Percentiles rank a stretch among this genome's conserved stretches.
Conservation (phyloP, 2,113 vertebrate species). For the Poicephalus meyeri region DNA sequence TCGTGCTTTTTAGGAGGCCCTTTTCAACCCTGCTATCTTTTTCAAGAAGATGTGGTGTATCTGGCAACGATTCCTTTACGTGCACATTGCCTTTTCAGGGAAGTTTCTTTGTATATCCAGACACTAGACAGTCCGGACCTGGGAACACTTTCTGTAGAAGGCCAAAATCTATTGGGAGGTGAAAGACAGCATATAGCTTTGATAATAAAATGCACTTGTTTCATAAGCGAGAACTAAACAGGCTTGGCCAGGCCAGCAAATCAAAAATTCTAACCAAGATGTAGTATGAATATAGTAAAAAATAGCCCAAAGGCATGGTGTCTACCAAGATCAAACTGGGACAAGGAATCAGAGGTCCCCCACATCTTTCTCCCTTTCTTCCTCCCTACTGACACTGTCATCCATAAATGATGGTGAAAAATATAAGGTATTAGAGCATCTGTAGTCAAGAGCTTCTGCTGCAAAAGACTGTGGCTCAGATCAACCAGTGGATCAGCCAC, state of each 20-base stretch:
- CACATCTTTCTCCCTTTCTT: background rate
- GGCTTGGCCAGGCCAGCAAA: background rate
- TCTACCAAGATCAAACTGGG: background rate
- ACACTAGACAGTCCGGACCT: background rate
- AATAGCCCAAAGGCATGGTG: background rate
- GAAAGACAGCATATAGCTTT: background rate
- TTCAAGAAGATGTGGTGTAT: background rate
- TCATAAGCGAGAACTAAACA: background rate
- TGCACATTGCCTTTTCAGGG: background rate
- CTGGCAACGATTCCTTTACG: background rate
- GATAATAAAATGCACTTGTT: background rate
- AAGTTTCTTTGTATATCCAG: background rate
- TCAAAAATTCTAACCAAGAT: background rate
- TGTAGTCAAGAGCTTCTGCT: background rate
- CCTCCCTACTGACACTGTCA: background rate
- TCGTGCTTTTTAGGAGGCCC: background rate
- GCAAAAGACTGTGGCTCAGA: background rate
- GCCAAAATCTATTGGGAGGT: background rate
- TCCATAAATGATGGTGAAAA: background rate
- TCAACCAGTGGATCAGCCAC: too few relatives aligned
- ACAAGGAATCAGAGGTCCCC: background rate
- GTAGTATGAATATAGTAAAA: background rate
- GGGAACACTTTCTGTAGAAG: background rate
- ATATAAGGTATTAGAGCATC: background rate
- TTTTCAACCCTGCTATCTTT: background rate